Evolutionary conservation across 2,797 vertebrate species (phyloP), one percentile per base, ranked within the genome.

Genomic region (Sebastes itinus): DNA sequence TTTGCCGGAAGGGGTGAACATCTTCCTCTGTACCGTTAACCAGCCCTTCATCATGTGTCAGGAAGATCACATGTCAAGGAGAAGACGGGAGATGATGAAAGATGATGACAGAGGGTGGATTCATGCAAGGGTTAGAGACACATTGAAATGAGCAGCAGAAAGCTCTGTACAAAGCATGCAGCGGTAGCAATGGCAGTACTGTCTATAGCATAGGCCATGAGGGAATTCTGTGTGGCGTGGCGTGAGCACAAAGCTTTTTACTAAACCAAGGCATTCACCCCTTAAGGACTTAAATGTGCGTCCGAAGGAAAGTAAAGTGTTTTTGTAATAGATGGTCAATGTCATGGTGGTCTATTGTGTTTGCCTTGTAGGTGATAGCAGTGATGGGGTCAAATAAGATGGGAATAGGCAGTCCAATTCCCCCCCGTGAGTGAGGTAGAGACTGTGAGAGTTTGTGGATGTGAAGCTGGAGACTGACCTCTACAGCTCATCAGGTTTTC

Each of bases 351-450:
- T 79, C 77, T 75, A 84, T 87, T 86, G 82, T 69, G 79, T 88
- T 92, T 90, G 79, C 86, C 83, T 86, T 75, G 77, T 71, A 77
- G 84, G 81, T 75, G 78, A 84, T 82, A 32, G 82, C 84, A 60
- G 59, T 90, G 92, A 92, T 79, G 78, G 70, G 89, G 90, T 92
- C 87, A 89, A 82, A 80, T 80, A 61, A 88, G 87, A 92, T 89
- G 80, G 82, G 83, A 87, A 83, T 54, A 81, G 91, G 85, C 92
- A 91, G 88, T 84, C 78, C 82, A 87, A 85, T 92, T 88, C 78
- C 7, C 61, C 73, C 73, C 84, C 77, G 4, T 46, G 32, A 74
- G 81, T 65, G 38, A 88, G 83, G 65, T 32, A 58, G 30, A 32
- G 81, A 67, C 71, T 27, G 54, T 23, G 59, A 70, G 59, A 85